Percentiles rank a stretch among this genome's conserved stretches.
Conservation (phyloP, 2,797 vertebrate genomes). For the Rhadinocentrus ornatus region DNA sequence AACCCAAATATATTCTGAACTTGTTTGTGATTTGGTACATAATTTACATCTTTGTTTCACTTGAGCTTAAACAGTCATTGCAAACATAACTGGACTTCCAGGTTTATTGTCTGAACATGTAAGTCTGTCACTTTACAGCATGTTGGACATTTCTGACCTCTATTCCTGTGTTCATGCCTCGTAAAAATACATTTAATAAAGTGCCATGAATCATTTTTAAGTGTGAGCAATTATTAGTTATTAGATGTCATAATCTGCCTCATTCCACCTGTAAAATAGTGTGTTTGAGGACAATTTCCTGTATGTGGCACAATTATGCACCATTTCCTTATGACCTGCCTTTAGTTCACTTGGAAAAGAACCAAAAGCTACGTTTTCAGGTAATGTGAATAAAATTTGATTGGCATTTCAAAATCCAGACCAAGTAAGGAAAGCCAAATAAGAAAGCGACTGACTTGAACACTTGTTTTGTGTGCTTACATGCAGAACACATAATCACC, state of each 20-base stretch:
- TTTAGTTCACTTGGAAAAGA: slow-evolving; percentile 39
- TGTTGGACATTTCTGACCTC: slow-evolving; percentile 15
- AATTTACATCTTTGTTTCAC: neutral
- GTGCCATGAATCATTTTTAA: slow-evolving; percentile 41
- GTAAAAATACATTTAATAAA: slow-evolving; percentile 31
- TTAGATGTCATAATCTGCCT: slow-evolving; percentile 45
- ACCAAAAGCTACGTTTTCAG: slow-evolving; percentile 46
- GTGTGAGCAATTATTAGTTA: slow-evolving; percentile 46
- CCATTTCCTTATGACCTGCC: slow-evolving; percentile 36
- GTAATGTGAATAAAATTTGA: slow-evolving; percentile 39
- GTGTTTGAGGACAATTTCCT: slow-evolving; percentile 62
- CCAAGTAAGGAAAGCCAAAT: slow-evolving; percentile 26
- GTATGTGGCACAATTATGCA: slow-evolving; percentile 49
- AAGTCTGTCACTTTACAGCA: slow-evolving; percentile 2
- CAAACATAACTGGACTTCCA: no score
- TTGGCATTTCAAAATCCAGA: slow-evolving; percentile 55
- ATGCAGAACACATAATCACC: neutral
- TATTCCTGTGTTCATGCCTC: slow-evolving; percentile 21
- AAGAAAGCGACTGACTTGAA: slow-evolving; percentile 9
- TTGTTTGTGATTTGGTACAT: no score
- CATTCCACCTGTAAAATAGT: slow-evolving; percentile 35
- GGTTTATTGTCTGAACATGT: slow-evolving; percentile 6
- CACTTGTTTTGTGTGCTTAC: no score
- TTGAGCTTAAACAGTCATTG: neutral
- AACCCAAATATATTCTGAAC: no score